phyloP scores from a whole-genome alignment of 2,797 vertebrate genomes.

The Bovichtus variegatus region DNA sequence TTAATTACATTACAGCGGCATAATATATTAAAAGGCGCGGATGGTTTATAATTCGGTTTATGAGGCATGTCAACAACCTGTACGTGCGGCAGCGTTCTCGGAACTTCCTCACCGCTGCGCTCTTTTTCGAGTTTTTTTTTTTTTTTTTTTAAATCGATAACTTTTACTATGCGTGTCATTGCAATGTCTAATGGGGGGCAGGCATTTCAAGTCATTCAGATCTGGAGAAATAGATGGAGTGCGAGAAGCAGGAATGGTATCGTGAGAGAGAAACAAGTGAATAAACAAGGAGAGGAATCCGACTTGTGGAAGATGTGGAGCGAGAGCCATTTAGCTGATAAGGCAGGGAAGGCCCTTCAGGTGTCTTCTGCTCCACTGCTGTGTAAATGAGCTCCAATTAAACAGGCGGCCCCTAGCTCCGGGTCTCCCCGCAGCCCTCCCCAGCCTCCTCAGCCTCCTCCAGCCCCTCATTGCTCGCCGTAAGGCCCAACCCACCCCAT shows the following conservation, averaged over 20 bases:
- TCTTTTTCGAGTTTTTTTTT: background rate
- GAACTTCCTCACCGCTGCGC: background rate
- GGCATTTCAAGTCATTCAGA: background rate
- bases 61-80: conserved; percentile 3
- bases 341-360: conserved; percentile 83
- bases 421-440: conserved; percentile 75
- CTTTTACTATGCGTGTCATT: background rate
- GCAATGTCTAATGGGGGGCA: background rate
- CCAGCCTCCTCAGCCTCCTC: conserved; percentile 65
- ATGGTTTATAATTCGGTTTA: conserved; percentile 29
- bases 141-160: conserved; percentile 2
- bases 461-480: conserved; percentile 79
- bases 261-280: conserved; percentile 34
- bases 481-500: conserved; percentile 81
- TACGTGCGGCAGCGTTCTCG: background rate
- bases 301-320: conserved; percentile 58
- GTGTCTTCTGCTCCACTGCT: conserved; percentile 84
- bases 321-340: conserved; percentile 80
- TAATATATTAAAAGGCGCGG: conserved; percentile 18
- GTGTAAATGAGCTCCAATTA: conserved; percentile 89
- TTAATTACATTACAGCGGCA: conserved; percentile 29
- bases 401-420: conserved; percentile 82
- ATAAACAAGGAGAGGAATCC: conserved; percentile 57
- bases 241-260: conserved; percentile 3
- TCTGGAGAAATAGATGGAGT: background rate